A percentile compares a stretch with the other conserved stretches of the same genome.
Conservation (phyloP, 2,888 invertebrate species). For the Archips crataeganus region DNA sequence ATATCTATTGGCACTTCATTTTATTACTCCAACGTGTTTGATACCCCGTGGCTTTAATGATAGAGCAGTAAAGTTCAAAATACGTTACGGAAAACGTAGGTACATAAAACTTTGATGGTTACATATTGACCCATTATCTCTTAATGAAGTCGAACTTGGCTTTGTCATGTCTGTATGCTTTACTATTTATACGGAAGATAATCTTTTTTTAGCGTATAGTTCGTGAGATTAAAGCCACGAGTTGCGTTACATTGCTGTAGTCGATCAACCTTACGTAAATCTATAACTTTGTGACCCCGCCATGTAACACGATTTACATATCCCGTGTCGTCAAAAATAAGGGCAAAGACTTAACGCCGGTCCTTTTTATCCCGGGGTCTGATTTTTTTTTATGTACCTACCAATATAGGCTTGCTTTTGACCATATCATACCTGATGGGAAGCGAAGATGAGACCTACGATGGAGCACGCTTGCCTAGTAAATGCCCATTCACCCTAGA, state of each 20-base stretch:
- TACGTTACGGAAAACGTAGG: neutral
- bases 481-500: too few species aligned
- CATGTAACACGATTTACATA: neutral
- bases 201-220: slow-evolving; percentile 27
- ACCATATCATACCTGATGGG: too few species aligned
- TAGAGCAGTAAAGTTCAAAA: neutral
- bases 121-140: slow-evolving; percentile 42
- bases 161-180: slow-evolving; percentile 42
- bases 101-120: slow-evolving; percentile 37
- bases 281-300: neutral
- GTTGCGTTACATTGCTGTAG: neutral
- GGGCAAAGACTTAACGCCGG: too few species aligned
- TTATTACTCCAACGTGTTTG: slow-evolving; percentile 27
- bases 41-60: slow-evolving; percentile 3
- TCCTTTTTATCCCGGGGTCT: too few species aligned
- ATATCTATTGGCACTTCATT: slow-evolving; percentile 34
- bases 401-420: too few species aligned
- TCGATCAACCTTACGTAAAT: neutral
- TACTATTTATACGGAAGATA: slow-evolving; percentile 38
- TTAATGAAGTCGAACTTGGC: slow-evolving; percentile 39
- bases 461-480: too few species aligned
- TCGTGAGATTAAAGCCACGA: neutral
- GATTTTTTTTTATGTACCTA: too few species aligned
- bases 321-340: too few species aligned
- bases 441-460: too few species aligned